Evolutionary conservation across 1,140 invertebrate genomes (phyloP), one percentile per base, ranked within the genome.

Genomic region (Callitettix versicolor): DNA sequence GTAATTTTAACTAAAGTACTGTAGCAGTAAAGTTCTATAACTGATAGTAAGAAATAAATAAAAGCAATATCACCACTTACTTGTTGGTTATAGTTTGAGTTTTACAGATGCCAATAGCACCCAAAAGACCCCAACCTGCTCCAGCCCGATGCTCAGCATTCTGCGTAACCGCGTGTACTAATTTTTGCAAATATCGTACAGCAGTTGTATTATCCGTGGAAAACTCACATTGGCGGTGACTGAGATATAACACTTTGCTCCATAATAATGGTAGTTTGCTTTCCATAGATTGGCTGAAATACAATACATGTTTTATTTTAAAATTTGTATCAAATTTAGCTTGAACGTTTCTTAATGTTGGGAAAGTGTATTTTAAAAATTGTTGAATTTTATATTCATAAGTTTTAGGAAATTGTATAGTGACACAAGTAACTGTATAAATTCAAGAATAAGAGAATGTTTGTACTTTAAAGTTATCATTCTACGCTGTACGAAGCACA

Each of bases 21-120:
- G 7, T 14, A 17, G 21, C 3, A 46, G 2, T 21, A 3, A 46
- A 22, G 6, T 7, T 46, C 2, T 3, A 9, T 4, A 4, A 20
- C 5, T 22, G 5, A 21, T 22, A 20, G 21, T 14, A 43, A 9
- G 6, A 9, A n/a, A 43, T 46, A 20, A n/a, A n/a, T n/a, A n/a
- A n/a, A n/a, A n/a, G n/a, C n/a, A n/a, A n/a, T n/a, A n/a, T n/a
- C 21, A 20, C 2, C 17, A 51, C 48, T 38, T 67, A 81, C 79
- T 72, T 76, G 11, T 69, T 61, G 18, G 78, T 79, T 14, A 82
- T 65, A 20, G 72, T 68, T 33, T 77, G 79, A 20, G 73, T 71
- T 66, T 77, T 79, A 20, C 78, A 75, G 1, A 84, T 63, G 24
- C 82, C 81, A 50, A 84, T 79, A 15, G 78, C 79, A 20, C 79